phyloP scores from a whole-genome alignment of 35 echinoderm and acorn worm species.

The Anneissia japonica region DNA sequence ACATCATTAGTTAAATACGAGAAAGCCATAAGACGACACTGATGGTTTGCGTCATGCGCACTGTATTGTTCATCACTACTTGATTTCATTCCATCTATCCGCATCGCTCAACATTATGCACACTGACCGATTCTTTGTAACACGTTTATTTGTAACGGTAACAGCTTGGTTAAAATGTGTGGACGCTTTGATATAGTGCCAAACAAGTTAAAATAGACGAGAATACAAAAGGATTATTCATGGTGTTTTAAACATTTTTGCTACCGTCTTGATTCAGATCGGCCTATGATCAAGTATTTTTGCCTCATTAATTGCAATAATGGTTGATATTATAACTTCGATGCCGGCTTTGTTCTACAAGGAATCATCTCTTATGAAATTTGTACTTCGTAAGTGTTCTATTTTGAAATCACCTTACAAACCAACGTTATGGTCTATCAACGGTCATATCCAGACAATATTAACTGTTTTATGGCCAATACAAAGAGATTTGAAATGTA shows the following conservation, averaged over 20 bases:
- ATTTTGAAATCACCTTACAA: neutral
- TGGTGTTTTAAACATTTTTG: neutral
- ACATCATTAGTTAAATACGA: neutral
- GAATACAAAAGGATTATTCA: neutral
- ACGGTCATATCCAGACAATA: neutral
- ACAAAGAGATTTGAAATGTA: conserved; percentile 20
- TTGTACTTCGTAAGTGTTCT: neutral
- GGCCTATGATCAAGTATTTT: neutral
- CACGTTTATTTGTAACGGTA: neutral
- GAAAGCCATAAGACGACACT: neutral
- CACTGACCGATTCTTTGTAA: no score
- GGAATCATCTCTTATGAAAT: neutral
- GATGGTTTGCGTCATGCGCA: neutral
- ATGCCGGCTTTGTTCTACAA: neutral
- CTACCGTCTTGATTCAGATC: neutral
- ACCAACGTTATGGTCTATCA: conserved; percentile 5
- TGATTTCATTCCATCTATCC: no score
- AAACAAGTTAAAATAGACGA: neutral
- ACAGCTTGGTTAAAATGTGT: neutral
- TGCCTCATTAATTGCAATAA: neutral
- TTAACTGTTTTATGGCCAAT: neutral
- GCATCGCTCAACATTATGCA: no score
- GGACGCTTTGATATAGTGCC: neutral
- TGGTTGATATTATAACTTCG: neutral
- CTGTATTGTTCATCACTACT: no score